Base-by-base conservation (phyloP, 2,113 vertebrate species). In the Tiliqua scincoides region DNA sequence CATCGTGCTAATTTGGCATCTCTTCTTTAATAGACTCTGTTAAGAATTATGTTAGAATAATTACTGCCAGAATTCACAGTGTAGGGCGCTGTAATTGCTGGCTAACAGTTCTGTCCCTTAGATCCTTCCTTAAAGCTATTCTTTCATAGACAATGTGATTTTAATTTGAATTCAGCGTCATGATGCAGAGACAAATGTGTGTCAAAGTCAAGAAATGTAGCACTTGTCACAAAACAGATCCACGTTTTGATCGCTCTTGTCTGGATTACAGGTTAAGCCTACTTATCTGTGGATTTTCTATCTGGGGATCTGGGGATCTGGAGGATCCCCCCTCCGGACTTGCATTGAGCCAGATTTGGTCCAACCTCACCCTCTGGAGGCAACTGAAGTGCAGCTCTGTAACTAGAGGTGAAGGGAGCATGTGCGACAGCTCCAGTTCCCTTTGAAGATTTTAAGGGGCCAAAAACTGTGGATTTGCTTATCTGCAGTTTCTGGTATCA, bases 1-100 rank as follows among this genome's bases (percentile, higher is more conserved):
- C 91, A 76, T 92, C 90, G 65, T 85, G 67, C 94, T 95, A 93
- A 94, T 95, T 85, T 93, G 89, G 75, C 78, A 91, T 92, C 95
- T 93, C 94, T 93, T 90, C 77, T 94, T 96, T 94, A 96, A 93
- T 93, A 93, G 91, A 92, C 93, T 94, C 89, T 89, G 90, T 92
- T 94, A 92, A 89, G 93, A 95, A 93, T 94, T 93, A 96, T 95
- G 94, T 89, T 94, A 95, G 92, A 95, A 95, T 95, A 95, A 95
- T 97, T 94, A 92, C 94, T 95, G 87, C 87, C 90, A 94, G 91
- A 94, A 94, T 83, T 91, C 87, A 73, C 83, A 91, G 90, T 93
- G 91, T 92, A 79, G 93, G 89, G 90, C 90, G 95, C 43, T 84
- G 94, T 95, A 95, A 96, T 96, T 96, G 93, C 91, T 93, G 91